These are phyloP conservation scores for Drosophila testacea DNA, from an alignment of 2,888 invertebrate genomes.

Conservation along the genomic window DNA sequence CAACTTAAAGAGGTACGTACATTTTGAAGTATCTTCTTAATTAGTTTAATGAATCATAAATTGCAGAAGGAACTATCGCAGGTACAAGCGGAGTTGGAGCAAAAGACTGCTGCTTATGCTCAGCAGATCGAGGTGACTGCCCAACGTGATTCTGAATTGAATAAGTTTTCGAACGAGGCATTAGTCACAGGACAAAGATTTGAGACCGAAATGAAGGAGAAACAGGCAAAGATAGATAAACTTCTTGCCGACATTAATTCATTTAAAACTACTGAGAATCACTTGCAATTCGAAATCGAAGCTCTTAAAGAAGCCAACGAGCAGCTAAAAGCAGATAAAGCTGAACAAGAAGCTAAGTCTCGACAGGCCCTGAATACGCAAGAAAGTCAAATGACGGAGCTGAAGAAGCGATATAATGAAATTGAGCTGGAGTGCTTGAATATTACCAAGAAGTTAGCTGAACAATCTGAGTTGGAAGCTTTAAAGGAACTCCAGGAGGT, in stretches of 20 bases:
- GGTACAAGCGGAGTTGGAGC: neutral
- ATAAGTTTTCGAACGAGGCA: neutral
- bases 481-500: constrained; percentile 24
- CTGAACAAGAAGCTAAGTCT: neutral
- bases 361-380: neutral
- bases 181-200: neutral
- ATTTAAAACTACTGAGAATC: neutral
- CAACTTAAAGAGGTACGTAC: constrained; percentile 10
- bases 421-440: neutral
- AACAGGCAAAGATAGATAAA: constrained; percentile 1
- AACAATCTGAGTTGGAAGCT: neutral
- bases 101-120: neutral
- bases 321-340: neutral
- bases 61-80: neutral
- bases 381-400: neutral
- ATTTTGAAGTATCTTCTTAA: too few relatives aligned
- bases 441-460: neutral
- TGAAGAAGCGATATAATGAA: neutral
- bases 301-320: constrained; percentile 8
- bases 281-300: neutral
- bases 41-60: too few relatives aligned
- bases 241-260: neutral
- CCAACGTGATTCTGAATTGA: neutral
- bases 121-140: neutral
- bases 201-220: neutral